Conservation (phyloP, 1,140 invertebrate species). For the Drosophila equinoxialis region DNA sequence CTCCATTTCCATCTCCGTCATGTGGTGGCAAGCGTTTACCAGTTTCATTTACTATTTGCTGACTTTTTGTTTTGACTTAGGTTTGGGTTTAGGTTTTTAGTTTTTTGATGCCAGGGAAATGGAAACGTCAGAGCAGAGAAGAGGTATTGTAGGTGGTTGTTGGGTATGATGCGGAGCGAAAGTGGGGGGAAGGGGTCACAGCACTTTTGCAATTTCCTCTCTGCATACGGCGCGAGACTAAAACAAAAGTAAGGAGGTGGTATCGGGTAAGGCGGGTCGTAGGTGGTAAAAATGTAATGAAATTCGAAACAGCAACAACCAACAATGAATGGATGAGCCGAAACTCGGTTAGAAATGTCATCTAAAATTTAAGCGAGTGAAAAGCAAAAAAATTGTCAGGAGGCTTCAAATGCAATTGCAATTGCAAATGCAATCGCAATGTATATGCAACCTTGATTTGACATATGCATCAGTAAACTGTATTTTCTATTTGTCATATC, state of each 20-base stretch:
- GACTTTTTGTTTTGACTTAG: conserved; percentile 26
- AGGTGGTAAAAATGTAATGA: conserved; percentile 65
- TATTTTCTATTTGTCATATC: conserved; percentile 11
- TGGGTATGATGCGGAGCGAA: not conserved
- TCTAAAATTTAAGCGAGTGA: conserved; percentile 69
- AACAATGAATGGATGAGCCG: conserved; percentile 42
- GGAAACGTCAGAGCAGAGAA: not conserved
- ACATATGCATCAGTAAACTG: conserved; percentile 41
- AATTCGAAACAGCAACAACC: conserved; percentile 71
- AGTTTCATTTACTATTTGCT: conserved; percentile 58
- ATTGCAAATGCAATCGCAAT: not conserved
- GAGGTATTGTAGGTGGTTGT: no score
- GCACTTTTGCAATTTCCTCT: conserved; percentile 55
- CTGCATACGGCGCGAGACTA: conserved; percentile 36
- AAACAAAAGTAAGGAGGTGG: conserved; percentile 43
- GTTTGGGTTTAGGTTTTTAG: conserved; percentile 2
- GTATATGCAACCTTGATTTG: conserved; percentile 62
- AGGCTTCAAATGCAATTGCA: conserved; percentile 10
- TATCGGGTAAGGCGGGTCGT: no score
- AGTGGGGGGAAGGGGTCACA: not conserved
- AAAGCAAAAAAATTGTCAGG: conserved; percentile 38
- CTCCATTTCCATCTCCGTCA: conserved; percentile 8
- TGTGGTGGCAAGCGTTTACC: conserved; percentile 40
- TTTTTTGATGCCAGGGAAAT: conserved; percentile 11
- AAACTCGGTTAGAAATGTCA: conserved; percentile 65